These are phyloP conservation scores for Lampropteryx suffumata DNA, from an alignment of 2,888 invertebrate genomes.

Conservation along the genomic window DNA sequence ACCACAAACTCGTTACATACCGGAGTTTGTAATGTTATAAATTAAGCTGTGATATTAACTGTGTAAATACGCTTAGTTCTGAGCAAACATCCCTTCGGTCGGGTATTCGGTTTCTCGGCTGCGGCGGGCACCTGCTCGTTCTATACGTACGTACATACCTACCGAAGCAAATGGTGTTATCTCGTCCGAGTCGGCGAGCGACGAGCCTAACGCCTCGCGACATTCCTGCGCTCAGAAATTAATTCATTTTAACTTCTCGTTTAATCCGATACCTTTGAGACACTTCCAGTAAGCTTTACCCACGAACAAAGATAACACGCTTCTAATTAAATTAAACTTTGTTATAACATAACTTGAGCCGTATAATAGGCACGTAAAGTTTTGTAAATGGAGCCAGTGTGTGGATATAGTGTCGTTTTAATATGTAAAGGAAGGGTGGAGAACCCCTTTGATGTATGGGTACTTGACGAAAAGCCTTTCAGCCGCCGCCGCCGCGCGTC, in stretches of 20 bases:
- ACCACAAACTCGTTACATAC: conserved; percentile 44
- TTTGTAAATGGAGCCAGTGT: conserved; percentile 28
- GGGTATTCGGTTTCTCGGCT: conserved; percentile 48
- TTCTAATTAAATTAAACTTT: conserved; percentile 44
- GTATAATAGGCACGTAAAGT: conserved; percentile 25
- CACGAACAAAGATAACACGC: conserved; percentile 31
- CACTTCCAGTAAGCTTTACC: conserved; percentile 15
- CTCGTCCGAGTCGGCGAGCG: conserved; percentile 38
- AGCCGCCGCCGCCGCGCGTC: conserved; percentile 34
- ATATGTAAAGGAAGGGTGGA: conserved; percentile 40
- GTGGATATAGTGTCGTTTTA: conserved; percentile 32
- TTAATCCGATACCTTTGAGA: conserved; percentile 38
- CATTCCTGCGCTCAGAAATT: conserved; percentile 52
- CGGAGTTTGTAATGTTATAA: conserved; percentile 47
- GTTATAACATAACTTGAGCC: conserved; percentile 29
- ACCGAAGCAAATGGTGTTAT: too few species aligned
- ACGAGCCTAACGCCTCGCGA: conserved; percentile 48
- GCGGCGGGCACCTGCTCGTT: conserved; percentile 50
- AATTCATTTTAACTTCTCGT: conserved; percentile 43
- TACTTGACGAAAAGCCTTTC: conserved; percentile 47
- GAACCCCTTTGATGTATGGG: conserved; percentile 49
- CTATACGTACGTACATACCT: conserved; percentile 45
- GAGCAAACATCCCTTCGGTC: conserved; percentile 52
- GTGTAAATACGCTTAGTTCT: conserved; percentile 56
- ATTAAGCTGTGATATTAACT: conserved; percentile 52